Evolutionary conservation across 2,888 invertebrate genomes (phyloP), one percentile per base, ranked within the genome.

Genomic region (Oxyteleia sp.): DNA sequence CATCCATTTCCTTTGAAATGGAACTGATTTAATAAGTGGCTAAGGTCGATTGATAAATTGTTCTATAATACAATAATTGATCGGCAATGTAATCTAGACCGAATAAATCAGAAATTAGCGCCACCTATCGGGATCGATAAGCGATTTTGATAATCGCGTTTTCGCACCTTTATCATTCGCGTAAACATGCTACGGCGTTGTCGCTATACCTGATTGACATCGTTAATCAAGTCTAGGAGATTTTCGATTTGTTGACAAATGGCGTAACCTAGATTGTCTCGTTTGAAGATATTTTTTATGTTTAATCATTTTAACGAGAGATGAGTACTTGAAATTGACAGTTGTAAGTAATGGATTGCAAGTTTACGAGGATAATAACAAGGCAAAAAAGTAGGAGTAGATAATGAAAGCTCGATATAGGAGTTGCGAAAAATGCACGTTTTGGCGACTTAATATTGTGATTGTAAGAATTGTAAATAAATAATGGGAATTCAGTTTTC

Each of bases 11-110:
- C 71, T 64, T 76, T 82, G 82, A 75, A 75, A 53, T 75, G 75
- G 64, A 82, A 82, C 75, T 82, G 81, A 82, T 75, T 82, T 69
- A 75, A 75, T 57, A 74, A 81, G 69, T 49, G 74, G 41, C 64
- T 75, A 68, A 81, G 53, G 66, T 74, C 80, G 80, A 74, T 20
- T 80, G 68, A 80, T 80, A 68, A 80, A 74, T 53, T 45, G 59
- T 53, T 43, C 61, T 59, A 68, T 51, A 68, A 75, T 63, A 69
- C 63, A 63, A 69, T 75, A 75, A 81, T 75, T 75, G 69, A 74
- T 69, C 45, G 75, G 63, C 69, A 64, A 51, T 47, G 57, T 47
- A 66, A 82, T 76, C 59, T 43, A 49, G 51, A 57, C 80, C 20
- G 57, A 64, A 71, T 79, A 79, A 71, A 71, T 69, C 71, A 71